Evolutionary conservation across 1,140 invertebrate species (phyloP).

Genomic region (Augochlora pura): DNA sequence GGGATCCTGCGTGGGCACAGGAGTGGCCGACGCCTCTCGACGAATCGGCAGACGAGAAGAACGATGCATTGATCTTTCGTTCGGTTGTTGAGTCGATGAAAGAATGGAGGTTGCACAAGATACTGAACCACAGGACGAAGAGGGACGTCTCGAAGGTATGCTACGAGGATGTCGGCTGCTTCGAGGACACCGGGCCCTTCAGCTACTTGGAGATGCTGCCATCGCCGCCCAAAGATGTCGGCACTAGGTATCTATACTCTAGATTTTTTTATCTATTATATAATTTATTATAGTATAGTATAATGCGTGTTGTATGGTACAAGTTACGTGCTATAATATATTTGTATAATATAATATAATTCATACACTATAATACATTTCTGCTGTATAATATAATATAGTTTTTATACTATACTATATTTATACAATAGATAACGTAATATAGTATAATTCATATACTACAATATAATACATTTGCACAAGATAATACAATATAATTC

Average conservation of each 20-base stretch:
- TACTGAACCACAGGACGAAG: slow-evolving; percentile 77
- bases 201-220: slow-evolving; percentile 95
- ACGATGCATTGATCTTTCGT: slow-evolving; percentile 81
- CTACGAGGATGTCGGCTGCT: slow-evolving; percentile 96
- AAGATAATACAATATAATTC: too few species aligned
- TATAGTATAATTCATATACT: too few species aligned
- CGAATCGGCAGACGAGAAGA: slow-evolving; percentile 80
- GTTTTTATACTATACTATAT: too few species aligned
- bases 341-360: not conserved
- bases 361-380: not conserved
- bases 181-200: slow-evolving; percentile 94
- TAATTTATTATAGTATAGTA: too few species aligned
- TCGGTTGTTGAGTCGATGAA: slow-evolving; percentile 82
- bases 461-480: too few species aligned
- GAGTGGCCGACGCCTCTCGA: slow-evolving; percentile 73
- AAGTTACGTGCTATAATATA: too few species aligned
- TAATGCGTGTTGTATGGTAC: too few species aligned
- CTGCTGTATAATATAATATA: too few species aligned
- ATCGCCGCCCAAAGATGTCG: slow-evolving; percentile 92
- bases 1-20: slow-evolving; percentile 66
- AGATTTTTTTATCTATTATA: too few species aligned
- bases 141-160: slow-evolving; percentile 89
- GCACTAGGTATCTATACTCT: slow-evolving; percentile 85
- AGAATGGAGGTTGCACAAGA: slow-evolving; percentile 78
- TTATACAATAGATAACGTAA: too few species aligned